Evolutionary conservation across 2,888 invertebrate species (phyloP), one percentile per base, ranked within the genome.

Genomic region (Apamea sordens): DNA sequence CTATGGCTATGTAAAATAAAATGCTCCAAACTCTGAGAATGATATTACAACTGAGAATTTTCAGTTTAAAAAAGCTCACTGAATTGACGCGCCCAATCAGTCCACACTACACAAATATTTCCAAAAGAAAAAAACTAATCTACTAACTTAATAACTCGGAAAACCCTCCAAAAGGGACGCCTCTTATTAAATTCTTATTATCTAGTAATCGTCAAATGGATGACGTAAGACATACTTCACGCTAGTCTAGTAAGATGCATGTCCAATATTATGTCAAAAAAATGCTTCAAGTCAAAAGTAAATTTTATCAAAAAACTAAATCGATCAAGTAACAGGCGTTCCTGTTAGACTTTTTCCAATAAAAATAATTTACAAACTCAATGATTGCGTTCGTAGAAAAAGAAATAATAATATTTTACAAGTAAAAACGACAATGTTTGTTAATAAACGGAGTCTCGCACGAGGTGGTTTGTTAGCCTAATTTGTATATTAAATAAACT

Each of bases 311-410:
- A 89, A 89, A 87, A 47, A 89, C 83, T 70, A 80, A 85, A 88
- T 87, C 47, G 78, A 84, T 81, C 82, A 83, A 86, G 74, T 75
- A 85, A 85, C 75, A 82, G 77, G 87, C 86, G 76, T 85, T 91
- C 92, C 95, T 93, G 91, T 92, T 93, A 92, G 91, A 93, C 93
- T 91, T 90, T 90, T 91, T 90, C 91, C 93, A 92, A 88, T 95
- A 94, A 92, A 95, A 94, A 93, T 88, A 92, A 94, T 94, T 92
- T 95, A 95, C 94, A 96, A 96, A 96, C 94, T 94, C 93, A 94
- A 94, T 96, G 96, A 96, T 96, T 96, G 93, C 92, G 92, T 94
- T 94, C 91, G 92, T 95, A 95, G 91, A 95, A 94, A 94, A 93
- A 91, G 92, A 92, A 86, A 90, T 91, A 93, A 79, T 95, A 95